Conservation (phyloP, 2,113 vertebrate species). For the Pedionomus torquatus region DNA sequence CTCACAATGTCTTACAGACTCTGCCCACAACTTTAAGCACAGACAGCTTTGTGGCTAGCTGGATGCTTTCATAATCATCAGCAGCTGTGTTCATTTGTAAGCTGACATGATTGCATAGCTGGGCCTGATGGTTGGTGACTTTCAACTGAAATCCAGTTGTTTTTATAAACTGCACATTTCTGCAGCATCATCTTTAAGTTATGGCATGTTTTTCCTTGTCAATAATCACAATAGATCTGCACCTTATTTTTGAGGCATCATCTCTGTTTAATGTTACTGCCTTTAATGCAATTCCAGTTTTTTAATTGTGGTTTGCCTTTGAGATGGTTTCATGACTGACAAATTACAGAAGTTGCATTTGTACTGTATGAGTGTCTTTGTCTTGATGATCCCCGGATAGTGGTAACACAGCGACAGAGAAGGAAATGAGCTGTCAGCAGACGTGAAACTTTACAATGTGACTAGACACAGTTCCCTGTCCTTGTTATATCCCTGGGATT, state of each 20-base stretch:
- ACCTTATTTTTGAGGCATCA: neutral
- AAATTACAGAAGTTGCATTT: neutral
- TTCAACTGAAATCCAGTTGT: neutral
- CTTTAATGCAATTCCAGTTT: neutral
- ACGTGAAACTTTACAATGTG: neutral
- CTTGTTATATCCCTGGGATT: neutral
- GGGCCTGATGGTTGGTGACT: neutral
- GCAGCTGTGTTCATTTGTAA: neutral
- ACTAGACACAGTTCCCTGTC: neutral
- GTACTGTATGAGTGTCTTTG: neutral
- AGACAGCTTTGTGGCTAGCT: neutral
- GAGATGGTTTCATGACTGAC: neutral
- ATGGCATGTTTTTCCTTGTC: neutral
- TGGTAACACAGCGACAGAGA: neutral
- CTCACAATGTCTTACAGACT: neutral
- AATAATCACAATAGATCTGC: neutral
- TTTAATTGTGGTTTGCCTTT: neutral
- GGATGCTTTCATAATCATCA: neutral
- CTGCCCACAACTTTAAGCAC: neutral
- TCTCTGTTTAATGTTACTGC: neutral
- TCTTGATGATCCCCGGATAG: neutral
- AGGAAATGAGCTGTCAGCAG: constrained; percentile 31
- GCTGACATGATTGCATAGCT: neutral
- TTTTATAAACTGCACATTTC: neutral
- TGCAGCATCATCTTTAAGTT: neutral